Base-by-base conservation (phyloP, 2,888 invertebrate genomes). In the Synanthedon vespiformis region DNA sequence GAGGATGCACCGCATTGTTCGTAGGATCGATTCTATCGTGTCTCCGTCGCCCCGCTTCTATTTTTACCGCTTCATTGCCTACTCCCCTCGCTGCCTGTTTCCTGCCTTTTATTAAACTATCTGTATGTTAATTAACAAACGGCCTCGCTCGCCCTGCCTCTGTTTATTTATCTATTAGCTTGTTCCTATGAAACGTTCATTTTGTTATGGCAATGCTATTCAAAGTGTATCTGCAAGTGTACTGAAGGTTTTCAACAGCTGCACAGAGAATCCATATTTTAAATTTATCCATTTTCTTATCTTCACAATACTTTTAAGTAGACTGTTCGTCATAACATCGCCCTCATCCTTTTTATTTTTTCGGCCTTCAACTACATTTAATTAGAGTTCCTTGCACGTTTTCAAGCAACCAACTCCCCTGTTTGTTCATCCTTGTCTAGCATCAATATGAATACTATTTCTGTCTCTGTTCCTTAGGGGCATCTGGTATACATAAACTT, bases 101-200 rank as follows among this genome's bases (percentile, higher is more conserved):
- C 86, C 87, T 86, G 87, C 82, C 83, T 82, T 84, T 81, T 85
- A 87, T 86, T 84, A 86, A 85, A 85, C 82, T 85, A 85, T 86
- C 80, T 82, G 79, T 84, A 86, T 86, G 86, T 84, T 85, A 86
- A 87, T 87, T 87, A 86, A 82, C 78, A 84, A 34, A 75, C 79
- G 81, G 77, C 84, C 80, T 80, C 81, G 60, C 64, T 70, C 64
- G 60, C 68, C 70, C 70, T 68, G 70, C 61, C 65, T 71, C 66
- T 84, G 78, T 82, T 83, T 83, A 79, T 77, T 77, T 83, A 78
- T 77, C 79, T 80, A 77, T 80, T 78, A 80, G 76, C 73, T 64
- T 56, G 68, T 66, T 72, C 71, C 71, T 71, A 70, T 65, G 67
- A 72, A 79, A 74, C 74, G 70, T 72, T 72, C 57, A 67, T 72